Evolutionary conservation across 2,113 vertebrate species (phyloP).

Genomic region (Pimephales promelas): DNA sequence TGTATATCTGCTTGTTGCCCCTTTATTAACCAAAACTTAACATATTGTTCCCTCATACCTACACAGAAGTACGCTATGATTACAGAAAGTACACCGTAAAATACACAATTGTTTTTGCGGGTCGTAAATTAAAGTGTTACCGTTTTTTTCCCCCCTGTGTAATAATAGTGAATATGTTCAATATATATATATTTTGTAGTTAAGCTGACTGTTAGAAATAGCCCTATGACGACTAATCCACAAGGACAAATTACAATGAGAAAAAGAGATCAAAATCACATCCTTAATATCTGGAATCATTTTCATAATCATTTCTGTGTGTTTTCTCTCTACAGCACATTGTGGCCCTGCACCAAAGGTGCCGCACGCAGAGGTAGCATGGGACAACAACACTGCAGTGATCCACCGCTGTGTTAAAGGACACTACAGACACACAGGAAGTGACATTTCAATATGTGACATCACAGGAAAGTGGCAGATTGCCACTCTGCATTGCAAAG

Average conservation of each 20-base stretch:
- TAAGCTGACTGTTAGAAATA: not conserved
- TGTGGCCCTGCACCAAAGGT: constrained; percentile 69
- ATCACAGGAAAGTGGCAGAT: constrained; percentile 66
- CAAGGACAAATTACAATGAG: not conserved
- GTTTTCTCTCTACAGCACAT: constrained; percentile 40
- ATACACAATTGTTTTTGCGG: too few species aligned
- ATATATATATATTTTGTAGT: too few species aligned
- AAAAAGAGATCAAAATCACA: not conserved
- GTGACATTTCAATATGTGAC: constrained; percentile 67
- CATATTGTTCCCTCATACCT: too few species aligned
- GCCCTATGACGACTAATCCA: not conserved
- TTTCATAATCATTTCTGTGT: not conserved
- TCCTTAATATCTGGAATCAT: not conserved
- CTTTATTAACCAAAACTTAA: too few species aligned
- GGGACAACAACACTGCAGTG: constrained; percentile 69
- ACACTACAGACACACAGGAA: constrained; percentile 72
- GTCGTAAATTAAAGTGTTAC: too few species aligned
- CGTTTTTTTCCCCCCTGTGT: too few species aligned
- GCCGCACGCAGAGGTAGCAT: constrained; percentile 66
- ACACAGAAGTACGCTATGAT: too few species aligned
- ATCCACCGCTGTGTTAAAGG: constrained; percentile 70
- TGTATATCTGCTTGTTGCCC: too few species aligned
- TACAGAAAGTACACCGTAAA: too few species aligned
- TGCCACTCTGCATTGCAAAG: constrained; percentile 71
- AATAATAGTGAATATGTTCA: not conserved